Conservation (phyloP, 2,888 invertebrate genomes). For the Leptinotarsa rubiginosa region DNA sequence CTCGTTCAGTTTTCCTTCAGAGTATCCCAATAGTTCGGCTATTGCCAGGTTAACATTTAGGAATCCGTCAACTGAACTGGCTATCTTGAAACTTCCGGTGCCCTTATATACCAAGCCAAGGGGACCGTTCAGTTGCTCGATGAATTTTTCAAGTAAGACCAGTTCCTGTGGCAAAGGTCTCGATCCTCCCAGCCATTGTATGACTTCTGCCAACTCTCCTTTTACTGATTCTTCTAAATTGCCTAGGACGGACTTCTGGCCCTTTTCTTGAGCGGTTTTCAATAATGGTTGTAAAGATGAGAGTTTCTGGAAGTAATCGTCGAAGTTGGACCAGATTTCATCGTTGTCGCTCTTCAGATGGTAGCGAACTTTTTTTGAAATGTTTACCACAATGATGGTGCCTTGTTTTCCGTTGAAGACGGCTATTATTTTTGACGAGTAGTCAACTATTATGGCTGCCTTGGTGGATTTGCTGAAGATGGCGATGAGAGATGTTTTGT, state of each 20-base stretch:
- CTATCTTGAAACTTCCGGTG: slow-evolving; percentile 28
- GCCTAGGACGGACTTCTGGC: slow-evolving; percentile 19
- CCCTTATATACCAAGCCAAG: slow-evolving; percentile 27
- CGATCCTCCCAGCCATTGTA: slow-evolving; percentile 6
- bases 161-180: not conserved
- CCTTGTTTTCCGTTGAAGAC: slow-evolving; percentile 22
- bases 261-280: slow-evolving; percentile 27
- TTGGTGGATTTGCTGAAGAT: slow-evolving; percentile 27
- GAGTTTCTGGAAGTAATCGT: slow-evolving; percentile 27
- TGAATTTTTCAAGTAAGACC: slow-evolving; percentile 3
- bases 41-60: slow-evolving; percentile 25
- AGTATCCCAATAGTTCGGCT: slow-evolving; percentile 18
- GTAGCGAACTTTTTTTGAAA: not conserved
- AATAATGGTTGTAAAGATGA: slow-evolving; percentile 15
- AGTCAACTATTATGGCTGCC: slow-evolving; percentile 26
- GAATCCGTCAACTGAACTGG: slow-evolving; percentile 26
- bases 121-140: slow-evolving; percentile 11
- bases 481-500: slow-evolving; percentile 23
- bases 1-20: slow-evolving; percentile 15
- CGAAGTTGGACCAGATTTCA: slow-evolving; percentile 26
- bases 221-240: not conserved
- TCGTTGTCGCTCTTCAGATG: not conserved
- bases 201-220: slow-evolving; percentile 14
- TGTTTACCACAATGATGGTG: not conserved
- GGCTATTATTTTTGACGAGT: not conserved